Conservation (phyloP, 2,113 vertebrate genomes). For the Bostrychus sinensis region DNA sequence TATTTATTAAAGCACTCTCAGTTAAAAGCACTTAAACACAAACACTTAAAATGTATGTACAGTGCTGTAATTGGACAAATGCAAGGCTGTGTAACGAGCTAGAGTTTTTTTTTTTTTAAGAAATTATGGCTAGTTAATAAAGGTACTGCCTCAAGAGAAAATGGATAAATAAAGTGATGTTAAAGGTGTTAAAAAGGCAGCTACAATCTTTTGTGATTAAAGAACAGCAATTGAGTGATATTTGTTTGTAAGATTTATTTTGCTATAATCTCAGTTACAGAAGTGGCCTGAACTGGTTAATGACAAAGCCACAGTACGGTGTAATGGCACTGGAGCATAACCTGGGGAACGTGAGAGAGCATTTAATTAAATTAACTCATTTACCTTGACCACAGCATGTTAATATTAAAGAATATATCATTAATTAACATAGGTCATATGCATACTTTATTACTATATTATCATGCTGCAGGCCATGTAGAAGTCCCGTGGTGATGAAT, state of each 20-base stretch:
- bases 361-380: conserved; percentile 74
- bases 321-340: conserved; percentile 58
- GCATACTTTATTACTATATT: conserved; percentile 55
- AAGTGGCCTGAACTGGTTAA: conserved; percentile 17
- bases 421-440: conserved; percentile 73
- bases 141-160: no score
- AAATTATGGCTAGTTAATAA: no score
- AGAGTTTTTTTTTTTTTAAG: no score
- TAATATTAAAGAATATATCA: conserved; percentile 68
- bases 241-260: not conserved
- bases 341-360: conserved; percentile 52
- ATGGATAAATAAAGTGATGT: not conserved
- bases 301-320: conserved; percentile 52
- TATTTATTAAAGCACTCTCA: no score
- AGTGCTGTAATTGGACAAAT: no score
- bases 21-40: no score
- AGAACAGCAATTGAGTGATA: no score
- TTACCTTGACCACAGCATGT: conserved; percentile 62
- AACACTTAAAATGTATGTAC: no score
- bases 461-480: conserved; percentile 49
- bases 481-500: conserved; percentile 54
- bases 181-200: not conserved
- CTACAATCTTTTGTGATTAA: no score
- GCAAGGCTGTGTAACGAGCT: no score
- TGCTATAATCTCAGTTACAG: not conserved